Evolutionary conservation across 2,113 vertebrate species (phyloP).

Genomic region (Boulengeromyrus knoepffleri): DNA sequence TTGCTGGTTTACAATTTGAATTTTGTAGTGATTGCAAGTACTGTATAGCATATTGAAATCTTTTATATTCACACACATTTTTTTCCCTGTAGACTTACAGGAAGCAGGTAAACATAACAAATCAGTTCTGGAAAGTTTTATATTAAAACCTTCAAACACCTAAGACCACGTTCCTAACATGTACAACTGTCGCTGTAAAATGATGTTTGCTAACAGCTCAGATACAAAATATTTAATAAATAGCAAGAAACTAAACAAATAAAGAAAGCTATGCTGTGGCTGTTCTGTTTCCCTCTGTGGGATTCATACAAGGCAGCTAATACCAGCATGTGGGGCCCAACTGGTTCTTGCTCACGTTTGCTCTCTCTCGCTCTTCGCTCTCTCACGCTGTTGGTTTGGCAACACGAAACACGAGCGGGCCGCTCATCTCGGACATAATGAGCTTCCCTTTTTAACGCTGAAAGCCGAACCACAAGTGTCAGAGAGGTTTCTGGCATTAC

Average conservation of each 20-base stretch:
- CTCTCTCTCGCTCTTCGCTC: neutral
- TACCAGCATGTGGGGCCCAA: neutral
- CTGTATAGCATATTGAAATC: neutral
- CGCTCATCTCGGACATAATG: conserved; percentile 36
- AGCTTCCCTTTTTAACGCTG: conserved; percentile 31
- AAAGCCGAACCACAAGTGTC: conserved; percentile 39
- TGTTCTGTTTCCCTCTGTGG: neutral
- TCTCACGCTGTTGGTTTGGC: neutral
- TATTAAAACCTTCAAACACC: neutral
- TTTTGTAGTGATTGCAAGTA: neutral
- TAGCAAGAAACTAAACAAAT: neutral
- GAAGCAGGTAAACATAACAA: neutral
- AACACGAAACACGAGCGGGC: conserved; percentile 29
- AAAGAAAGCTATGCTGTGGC: neutral
- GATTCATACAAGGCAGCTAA: neutral
- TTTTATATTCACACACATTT: neutral
- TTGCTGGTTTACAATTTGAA: neutral
- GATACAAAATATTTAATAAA: neutral
- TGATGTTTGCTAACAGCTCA: neutral
- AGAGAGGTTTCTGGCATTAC: conserved; percentile 37
- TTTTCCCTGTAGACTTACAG: neutral
- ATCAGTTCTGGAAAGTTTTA: neutral
- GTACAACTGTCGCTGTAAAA: neutral
- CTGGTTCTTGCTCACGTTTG: neutral
- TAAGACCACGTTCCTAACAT: neutral